Conservation (phyloP, 2,888 invertebrate genomes). For the Harpagoxenus sublaevis region DNA sequence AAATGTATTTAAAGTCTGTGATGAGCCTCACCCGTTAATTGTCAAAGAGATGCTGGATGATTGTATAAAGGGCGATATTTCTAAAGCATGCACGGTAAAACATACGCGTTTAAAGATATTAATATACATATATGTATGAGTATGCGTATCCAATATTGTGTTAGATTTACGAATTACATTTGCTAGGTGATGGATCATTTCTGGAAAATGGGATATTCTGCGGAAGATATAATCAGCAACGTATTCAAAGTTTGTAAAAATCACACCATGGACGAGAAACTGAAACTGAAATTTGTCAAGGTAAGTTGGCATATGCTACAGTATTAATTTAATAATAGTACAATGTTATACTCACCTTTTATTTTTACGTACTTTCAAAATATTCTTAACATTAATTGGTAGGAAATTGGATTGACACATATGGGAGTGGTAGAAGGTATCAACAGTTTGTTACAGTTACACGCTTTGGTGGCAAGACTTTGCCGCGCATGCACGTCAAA, state of each 20-base stretch:
- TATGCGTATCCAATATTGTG: neutral
- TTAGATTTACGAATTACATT: constrained; percentile 39
- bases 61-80: constrained; percentile 93
- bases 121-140: neutral
- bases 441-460: constrained; percentile 95
- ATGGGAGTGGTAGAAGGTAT: constrained; percentile 97
- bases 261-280: constrained; percentile 92
- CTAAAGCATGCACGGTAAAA: constrained; percentile 91
- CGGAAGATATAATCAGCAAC: constrained; percentile 98
- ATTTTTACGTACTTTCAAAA: neutral
- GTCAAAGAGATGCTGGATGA: constrained; percentile 96
- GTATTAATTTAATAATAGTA: neutral
- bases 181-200: constrained; percentile 93
- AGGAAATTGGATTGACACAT: constrained; percentile 98
- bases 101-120: neutral
- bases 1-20: constrained; percentile 99
- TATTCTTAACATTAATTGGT: constrained; percentile 68
- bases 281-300: constrained; percentile 94
- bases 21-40: constrained; percentile 98
- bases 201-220: constrained; percentile 97
- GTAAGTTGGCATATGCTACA: constrained; percentile 84
- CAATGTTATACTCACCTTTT: neutral
- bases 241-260: constrained; percentile 97
- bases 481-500: constrained; percentile 87
- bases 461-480: constrained; percentile 94